Base-by-base conservation (phyloP, 2,888 invertebrate species). In the Stratiomys singularior region DNA sequence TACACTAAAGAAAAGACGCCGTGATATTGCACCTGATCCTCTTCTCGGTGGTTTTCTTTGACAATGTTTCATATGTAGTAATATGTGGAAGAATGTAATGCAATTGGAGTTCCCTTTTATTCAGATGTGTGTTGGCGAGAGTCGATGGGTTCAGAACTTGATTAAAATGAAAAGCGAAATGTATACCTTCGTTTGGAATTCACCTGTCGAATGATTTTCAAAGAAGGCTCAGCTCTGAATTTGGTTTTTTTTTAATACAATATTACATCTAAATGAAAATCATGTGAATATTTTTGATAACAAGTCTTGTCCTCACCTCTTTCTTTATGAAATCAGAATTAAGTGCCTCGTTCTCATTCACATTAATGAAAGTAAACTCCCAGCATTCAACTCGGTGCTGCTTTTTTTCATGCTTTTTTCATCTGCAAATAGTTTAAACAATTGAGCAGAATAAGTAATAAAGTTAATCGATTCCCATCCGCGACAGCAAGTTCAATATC, bases 1-100 rank as follows among this genome's bases (percentile, higher is more conserved):
- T 44, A 25, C 58, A 60, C 7, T 60, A 60, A 60, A 67, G 67
- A 37, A 44, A 23, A 67, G 67, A 67, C 44, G 67, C 67, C 44
- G 67, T 67, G 67, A 67, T 67, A 67, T 67, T 67, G 21, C 67
- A 67, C 67, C 67, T 67, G 67, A 67, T 67, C 67, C 0, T 67
- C 67, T 44, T 67, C 44, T 30, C 44, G 1, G 15, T 67, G 28
- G 28, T 1, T 21, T 67, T 44, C 44, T 67, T 67, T 9, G 18
- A 11, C 46, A 9, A 25, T 21, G 30, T 67, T 11, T 67, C 44
- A n/a, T n/a, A 11, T 21, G 18, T 23, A 15, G 25, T n/a, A n/a
- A n/a, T n/a, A n/a, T n/a, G 25, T 15, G 7, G 23, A 63, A 63
- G 15, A 23, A 23, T 23, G 63, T 18, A 21, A 18, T 21, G 23